These are phyloP conservation scores for Acanthisitta chloris DNA, from an alignment of 2,113 vertebrate genomes.

Conservation along the genomic window DNA sequence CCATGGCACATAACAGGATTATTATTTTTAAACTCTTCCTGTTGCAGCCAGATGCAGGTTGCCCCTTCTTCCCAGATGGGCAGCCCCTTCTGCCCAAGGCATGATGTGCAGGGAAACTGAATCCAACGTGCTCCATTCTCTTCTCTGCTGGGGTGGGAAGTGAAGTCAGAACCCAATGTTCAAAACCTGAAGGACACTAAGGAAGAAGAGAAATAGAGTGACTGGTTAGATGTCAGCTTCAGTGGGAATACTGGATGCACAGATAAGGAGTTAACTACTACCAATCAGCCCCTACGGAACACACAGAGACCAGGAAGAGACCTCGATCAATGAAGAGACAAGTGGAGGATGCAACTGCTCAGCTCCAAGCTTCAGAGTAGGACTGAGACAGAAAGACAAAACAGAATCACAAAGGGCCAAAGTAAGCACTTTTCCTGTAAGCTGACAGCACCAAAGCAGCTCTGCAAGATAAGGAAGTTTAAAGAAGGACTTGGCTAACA, in stretches of 20 bases:
- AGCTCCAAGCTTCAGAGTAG: background rate
- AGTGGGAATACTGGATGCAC: background rate
- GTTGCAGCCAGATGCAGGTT: constrained; percentile 16
- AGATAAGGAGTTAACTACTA: background rate
- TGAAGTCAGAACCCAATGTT: constrained; percentile 64
- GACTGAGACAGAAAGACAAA: background rate
- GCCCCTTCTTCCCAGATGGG: constrained; percentile 22
- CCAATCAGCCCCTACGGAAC: background rate
- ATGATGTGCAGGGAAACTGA: constrained; percentile 26
- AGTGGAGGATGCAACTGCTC: background rate
- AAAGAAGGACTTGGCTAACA: background rate
- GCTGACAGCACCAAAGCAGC: background rate
- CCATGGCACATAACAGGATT: constrained; percentile 33
- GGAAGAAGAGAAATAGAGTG: constrained; percentile 16
- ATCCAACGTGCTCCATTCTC: constrained; percentile 50
- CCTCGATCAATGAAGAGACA: background rate
- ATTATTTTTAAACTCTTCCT: constrained; percentile 40
- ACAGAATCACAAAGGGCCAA: background rate
- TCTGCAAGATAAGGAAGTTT: background rate
- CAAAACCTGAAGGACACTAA: constrained; percentile 69
- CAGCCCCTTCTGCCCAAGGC: constrained; percentile 41
- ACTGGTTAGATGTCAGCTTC: constrained; percentile 11
- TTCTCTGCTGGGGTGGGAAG: constrained; percentile 60
- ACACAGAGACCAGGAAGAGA: background rate
- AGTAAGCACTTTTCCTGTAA: background rate